Percentiles rank a stretch among this genome's conserved stretches.
Conservation (phyloP, 1,140 invertebrate species). For the Atta texana region DNA sequence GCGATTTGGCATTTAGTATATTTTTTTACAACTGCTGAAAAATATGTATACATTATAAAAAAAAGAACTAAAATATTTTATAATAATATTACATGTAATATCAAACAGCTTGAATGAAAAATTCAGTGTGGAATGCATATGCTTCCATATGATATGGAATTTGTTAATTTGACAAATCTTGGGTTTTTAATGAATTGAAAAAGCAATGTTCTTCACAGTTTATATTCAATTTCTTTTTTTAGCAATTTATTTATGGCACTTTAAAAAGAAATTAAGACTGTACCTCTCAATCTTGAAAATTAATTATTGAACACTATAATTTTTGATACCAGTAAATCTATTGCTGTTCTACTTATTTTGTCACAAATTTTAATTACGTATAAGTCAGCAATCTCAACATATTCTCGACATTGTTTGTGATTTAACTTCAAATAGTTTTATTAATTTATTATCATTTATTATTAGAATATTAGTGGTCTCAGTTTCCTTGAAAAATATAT, state of each 20-base stretch:
- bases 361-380: background rate
- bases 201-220: background rate
- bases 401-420: background rate
- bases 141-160: too few relatives aligned
- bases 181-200: background rate
- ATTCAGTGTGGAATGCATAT: too few relatives aligned
- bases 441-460: background rate
- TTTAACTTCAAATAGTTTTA: constrained; percentile 12
- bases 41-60: background rate
- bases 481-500: constrained; percentile 29
- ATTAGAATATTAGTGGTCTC: background rate
- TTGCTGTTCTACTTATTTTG: background rate
- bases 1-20: background rate
- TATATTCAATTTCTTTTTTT: background rate
- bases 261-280: background rate
- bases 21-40: background rate
- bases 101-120: too few relatives aligned
- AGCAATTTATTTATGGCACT: background rate
- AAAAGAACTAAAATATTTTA: background rate
- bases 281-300: background rate
- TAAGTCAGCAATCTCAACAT: background rate
- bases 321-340: background rate
- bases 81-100: too few relatives aligned
- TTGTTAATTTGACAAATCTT: background rate
- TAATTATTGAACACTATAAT: background rate